phyloP scores from a whole-genome alignment of 35 echinoderm and acorn worm species.

The Heliocidaris tuberculata region DNA sequence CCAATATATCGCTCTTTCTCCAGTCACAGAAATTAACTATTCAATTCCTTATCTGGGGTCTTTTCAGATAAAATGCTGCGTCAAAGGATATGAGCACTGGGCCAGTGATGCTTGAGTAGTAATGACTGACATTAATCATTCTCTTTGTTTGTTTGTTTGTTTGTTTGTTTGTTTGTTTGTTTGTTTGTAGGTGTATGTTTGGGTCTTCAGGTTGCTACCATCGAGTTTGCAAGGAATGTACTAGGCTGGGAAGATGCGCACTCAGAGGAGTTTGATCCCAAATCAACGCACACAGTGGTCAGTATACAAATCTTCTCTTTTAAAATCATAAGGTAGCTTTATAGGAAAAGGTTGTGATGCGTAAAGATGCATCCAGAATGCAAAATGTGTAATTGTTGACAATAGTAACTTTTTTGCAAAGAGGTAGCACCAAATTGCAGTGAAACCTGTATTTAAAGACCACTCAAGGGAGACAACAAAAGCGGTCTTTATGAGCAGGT shows the following conservation, averaged over 20 bases:
- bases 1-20: no score
- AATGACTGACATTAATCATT: neutral
- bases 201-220: slow-evolving; percentile 86
- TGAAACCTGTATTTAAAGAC: no score
- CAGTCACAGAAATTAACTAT: no score
- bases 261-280: slow-evolving; percentile 82
- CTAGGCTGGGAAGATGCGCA: slow-evolving; percentile 88
- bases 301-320: neutral
- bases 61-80: neutral
- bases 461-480: no score
- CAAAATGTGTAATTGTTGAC: no score
- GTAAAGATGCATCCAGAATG: neutral
- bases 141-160: slow-evolving; percentile 20
- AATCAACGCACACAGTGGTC: slow-evolving; percentile 77
- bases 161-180: no score
- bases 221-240: slow-evolving; percentile 96
- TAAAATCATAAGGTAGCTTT: neutral
- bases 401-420: no score
- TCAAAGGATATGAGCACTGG: no score
- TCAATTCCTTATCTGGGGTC: no score
- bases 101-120: no score
- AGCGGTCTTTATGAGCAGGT: no score
- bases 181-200: slow-evolving; percentile 83
- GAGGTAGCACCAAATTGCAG: no score
- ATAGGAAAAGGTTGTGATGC: neutral